Evolutionary conservation across 2,113 vertebrate species (phyloP), one percentile per base, ranked within the genome.

Genomic region (Pangasianodon gigas): DNA sequence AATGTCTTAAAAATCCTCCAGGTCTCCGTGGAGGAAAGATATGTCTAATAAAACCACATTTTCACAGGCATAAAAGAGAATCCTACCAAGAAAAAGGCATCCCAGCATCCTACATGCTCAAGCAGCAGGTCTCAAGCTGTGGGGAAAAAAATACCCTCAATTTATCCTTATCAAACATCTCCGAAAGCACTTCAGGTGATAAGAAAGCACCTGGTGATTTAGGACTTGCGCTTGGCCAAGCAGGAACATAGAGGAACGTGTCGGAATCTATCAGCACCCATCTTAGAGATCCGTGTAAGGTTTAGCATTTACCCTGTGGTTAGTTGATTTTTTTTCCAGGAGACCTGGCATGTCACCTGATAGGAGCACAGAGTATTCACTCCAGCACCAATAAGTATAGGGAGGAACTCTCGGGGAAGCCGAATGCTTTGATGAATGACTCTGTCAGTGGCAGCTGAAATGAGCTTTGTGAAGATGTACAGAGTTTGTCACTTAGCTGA

Each of bases 11-110:
- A 91, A 92, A 91, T 62, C 88, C 67, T 26, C 48, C 24, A 6
- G 69, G 80, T 87, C 87, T 89, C 90, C 69, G 24, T 48, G 41
- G 79, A 79, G 44, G 77, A 84, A 87, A 89, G 87, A 51, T 83
- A 60, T 58, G 80, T 86, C 89, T 91, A 91, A 92, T 85, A 90
- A 84, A 91, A 85, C 86, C 69, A 90, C 51, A 77, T 90, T 89
- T 60, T 89, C 54, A 89, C 80, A 69, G 80, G 19, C 58, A 48
- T 56, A 75, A 90, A 83, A 58, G 56, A 48, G 67, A 88, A 89
- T 87, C 26, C 74, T 67, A 46, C 29, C 32, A 80, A 65, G 69
- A 86, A 87, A 82, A 85, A 84, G 37, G 56, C 65, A 51, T 74
- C 81, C 52, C 77, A 82, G 56, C 82, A 74, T 82, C 46, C 41